These are phyloP conservation scores for Ormyrus pomaceus DNA, from an alignment of 2,888 invertebrate species.

Conservation along the genomic window DNA sequence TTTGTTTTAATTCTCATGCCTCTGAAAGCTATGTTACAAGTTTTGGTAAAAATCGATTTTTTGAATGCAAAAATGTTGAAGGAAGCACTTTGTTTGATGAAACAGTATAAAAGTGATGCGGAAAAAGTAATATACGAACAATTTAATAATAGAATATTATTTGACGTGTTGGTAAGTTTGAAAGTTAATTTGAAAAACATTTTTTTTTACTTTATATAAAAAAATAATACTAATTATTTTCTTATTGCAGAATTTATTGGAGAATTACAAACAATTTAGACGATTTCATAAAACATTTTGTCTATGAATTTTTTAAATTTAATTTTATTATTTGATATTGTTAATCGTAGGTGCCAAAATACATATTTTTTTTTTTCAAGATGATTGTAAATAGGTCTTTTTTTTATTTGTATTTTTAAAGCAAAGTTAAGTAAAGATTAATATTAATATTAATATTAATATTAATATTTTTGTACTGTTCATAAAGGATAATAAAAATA, in stretches of 20 bases:
- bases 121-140: conserved; percentile 40
- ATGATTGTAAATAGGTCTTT: conserved; percentile 6
- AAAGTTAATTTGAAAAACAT: not conserved
- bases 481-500: too few species aligned
- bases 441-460: too few species aligned
- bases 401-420: conserved; percentile 1
- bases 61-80: conserved; percentile 24
- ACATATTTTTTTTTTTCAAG: conserved; percentile 7
- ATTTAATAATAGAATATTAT: conserved; percentile 47
- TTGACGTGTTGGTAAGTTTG: conserved; percentile 45
- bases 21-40: conserved; percentile 57
- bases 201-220: not conserved
- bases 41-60: conserved; percentile 59
- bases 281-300: not conserved
- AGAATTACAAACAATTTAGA: conserved; percentile 43
- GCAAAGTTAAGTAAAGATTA: too few species aligned
- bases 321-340: not conserved
- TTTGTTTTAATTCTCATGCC: conserved; percentile 57
- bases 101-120: not conserved
- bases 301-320: conserved; percentile 10
- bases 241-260: conserved; percentile 45
- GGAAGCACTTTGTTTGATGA: conserved; percentile 42
- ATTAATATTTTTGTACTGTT: too few species aligned
- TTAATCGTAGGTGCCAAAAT: not conserved
- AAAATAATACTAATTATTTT: conserved; percentile 13